Percentiles rank a stretch among this genome's conserved stretches.
These are phyloP conservation scores for Delphinapterus leucas DNA, from an alignment of 2,113 vertebrate species.

Conservation along the genomic window DNA sequence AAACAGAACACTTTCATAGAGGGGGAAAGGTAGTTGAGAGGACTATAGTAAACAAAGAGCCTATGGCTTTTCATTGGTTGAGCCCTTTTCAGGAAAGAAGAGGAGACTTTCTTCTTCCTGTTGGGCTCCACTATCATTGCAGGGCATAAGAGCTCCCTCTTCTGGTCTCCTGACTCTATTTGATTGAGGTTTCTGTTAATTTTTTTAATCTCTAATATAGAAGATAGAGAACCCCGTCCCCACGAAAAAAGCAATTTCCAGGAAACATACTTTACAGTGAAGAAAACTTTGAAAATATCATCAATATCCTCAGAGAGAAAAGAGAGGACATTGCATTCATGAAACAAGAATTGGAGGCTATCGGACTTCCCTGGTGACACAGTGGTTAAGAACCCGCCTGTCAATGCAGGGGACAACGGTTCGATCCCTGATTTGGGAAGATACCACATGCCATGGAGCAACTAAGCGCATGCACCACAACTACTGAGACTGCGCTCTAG, in stretches of 20 bases:
- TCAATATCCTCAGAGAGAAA: not conserved
- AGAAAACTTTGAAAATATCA: slow-evolving; percentile 14
- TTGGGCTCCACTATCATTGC: not conserved
- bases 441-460: too few species aligned
- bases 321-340: not conserved
- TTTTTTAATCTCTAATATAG: not conserved
- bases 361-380: too few species aligned
- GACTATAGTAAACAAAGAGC: not conserved
- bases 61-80: not conserved
- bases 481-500: too few species aligned
- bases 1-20: not conserved
- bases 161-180: not conserved
- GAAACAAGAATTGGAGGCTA: not conserved
- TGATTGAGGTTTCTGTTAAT: not conserved
- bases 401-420: too few species aligned
- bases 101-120: not conserved
- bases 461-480: too few species aligned
- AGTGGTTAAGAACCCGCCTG: too few species aligned
- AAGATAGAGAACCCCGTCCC: not conserved
- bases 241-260: not conserved
- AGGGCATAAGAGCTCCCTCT: not conserved
- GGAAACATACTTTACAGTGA: not conserved
- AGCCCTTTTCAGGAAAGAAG: not conserved
- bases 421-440: too few species aligned
- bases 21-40: not conserved